Percentiles rank a stretch among this genome's conserved stretches.
These are phyloP conservation scores for Coccyzus lansbergi DNA, from an alignment of 2,797 vertebrate genomes.

Conservation along the genomic window DNA sequence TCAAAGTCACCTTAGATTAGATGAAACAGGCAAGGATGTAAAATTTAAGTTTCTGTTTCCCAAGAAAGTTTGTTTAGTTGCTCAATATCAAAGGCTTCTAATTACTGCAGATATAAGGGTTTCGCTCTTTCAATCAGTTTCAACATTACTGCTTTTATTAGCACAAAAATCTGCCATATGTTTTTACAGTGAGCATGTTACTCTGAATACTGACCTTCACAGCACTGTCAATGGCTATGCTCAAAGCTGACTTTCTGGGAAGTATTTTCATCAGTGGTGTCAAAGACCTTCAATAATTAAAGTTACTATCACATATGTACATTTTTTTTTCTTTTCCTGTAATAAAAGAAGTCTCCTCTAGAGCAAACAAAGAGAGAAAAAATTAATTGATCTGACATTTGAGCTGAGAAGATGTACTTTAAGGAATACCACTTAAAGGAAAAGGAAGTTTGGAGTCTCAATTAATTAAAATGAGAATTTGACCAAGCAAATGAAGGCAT, in stretches of 20 bases:
- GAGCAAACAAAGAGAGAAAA: conserved; percentile 73
- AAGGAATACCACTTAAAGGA: conserved; percentile 60
- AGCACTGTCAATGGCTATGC: conserved; percentile 29
- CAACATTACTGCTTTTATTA: not conserved
- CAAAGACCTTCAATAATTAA: conserved; percentile 75
- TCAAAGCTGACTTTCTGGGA: conserved; percentile 58
- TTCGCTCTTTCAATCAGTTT: not conserved
- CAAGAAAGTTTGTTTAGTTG: not conserved
- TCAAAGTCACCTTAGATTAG: not conserved
- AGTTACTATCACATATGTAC: conserved; percentile 59
- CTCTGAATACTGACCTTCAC: conserved; percentile 68
- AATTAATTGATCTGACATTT: conserved; percentile 74
- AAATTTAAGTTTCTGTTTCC: not conserved
- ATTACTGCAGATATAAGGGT: not conserved
- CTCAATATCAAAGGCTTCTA: not conserved
- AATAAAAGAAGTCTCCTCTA: conserved; percentile 72
- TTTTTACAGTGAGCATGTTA: conserved; percentile 40
- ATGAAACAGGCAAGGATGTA: not conserved
- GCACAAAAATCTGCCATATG: not conserved
- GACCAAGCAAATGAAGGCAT: conserved; percentile 21
- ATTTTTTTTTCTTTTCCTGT: conserved; percentile 39
- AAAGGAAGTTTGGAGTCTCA: conserved; percentile 51
- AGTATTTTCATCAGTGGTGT: conserved; percentile 53
- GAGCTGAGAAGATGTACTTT: conserved; percentile 65
- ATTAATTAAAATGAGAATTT: conserved; percentile 62